Base-by-base conservation (phyloP, 2,888 invertebrate genomes). In the Acleris sparsana region DNA sequence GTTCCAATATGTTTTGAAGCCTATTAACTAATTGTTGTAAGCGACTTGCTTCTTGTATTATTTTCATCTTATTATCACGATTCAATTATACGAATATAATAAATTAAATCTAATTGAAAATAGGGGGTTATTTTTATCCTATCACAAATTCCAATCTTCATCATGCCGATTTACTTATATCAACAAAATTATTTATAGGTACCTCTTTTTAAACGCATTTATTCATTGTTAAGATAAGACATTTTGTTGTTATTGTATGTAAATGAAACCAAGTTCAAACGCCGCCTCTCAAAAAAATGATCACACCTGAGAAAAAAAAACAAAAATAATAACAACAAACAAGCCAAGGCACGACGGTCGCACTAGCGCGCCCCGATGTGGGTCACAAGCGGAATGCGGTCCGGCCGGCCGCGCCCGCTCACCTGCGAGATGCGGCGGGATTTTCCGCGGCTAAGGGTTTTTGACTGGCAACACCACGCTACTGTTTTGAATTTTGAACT, bases 301-400 rank as follows among this genome's bases (percentile, higher is more conserved):
- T 52, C 11, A 25, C 16, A 25, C 3, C n/a, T 49, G 9, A 49
- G 18, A 18, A 49, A 49, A 17, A 49, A 49, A 49, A 29, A 53
- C 53, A 13, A 51, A 25, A 39, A 17, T 44, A 46, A 62, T 16
- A 43, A 20, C 67, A 63, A 61, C 62, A 22, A 62, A 71, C 44
- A 61, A 63, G 62, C 75, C 80, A 80, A 71, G 74, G 44, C 69
- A 11, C 55, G 52, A n/a, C 70, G 72, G 67, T 68, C 68, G 72
- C 70, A 78, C 76, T 75, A 70, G 67, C 72, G 64, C 55, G 63
- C 53, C 75, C 73, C 80, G 85, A 92, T 89, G 89, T 91, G 87
- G 92, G 92, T 91, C 91, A 92, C 75, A 72, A 73, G 79, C 82
- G 86, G 92, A 92, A 92, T 92, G 92, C 85, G 80, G 87, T 84